Percentiles rank a stretch among this genome's conserved stretches.
Evolutionary conservation across 2,113 vertebrate genomes (phyloP).

Genomic region (Symphodus melops): DNA sequence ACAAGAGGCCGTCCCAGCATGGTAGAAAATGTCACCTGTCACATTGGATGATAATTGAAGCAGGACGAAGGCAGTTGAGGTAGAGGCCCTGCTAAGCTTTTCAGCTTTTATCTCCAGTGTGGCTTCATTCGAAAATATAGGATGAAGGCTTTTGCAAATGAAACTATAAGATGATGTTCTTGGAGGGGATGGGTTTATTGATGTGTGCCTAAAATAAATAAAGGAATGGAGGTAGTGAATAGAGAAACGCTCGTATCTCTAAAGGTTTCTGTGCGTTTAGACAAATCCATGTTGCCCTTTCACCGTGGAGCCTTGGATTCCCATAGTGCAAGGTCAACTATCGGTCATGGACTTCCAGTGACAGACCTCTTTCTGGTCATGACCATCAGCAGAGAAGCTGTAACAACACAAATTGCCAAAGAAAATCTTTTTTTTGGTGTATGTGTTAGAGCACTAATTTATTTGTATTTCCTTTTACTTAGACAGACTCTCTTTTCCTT

Average conservation of each 20-base stretch:
- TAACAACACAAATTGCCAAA: constrained; percentile 27
- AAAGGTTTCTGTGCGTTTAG: constrained; percentile 4
- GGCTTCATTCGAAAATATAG: constrained; percentile 33
- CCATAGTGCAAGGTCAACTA: constrained; percentile 41
- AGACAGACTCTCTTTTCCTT: background rate
- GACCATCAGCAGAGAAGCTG: constrained; percentile 21
- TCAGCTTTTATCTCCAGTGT: constrained; percentile 50
- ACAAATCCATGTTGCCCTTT: constrained; percentile 47
- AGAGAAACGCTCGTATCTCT: background rate
- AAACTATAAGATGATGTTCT: constrained; percentile 12
- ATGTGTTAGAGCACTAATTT: background rate
- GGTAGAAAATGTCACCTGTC: constrained; percentile 74
- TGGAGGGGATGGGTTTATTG: background rate
- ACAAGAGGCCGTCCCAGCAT: constrained; percentile 42
- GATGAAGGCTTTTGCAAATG: constrained; percentile 45
- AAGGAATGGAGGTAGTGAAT: constrained; percentile 6
- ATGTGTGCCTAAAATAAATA: background rate
- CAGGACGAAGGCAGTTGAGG: constrained; percentile 45
- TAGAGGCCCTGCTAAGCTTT: constrained; percentile 47
- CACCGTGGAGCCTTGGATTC: constrained; percentile 34
- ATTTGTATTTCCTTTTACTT: background rate
- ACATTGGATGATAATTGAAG: constrained; percentile 72
- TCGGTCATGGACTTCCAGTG: constrained; percentile 37
- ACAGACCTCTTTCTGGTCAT: constrained; percentile 31
- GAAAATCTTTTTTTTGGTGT: constrained; percentile 5